Base-by-base conservation (phyloP, 2,113 vertebrate genomes). In the Phalacrocorax carbo region DNA sequence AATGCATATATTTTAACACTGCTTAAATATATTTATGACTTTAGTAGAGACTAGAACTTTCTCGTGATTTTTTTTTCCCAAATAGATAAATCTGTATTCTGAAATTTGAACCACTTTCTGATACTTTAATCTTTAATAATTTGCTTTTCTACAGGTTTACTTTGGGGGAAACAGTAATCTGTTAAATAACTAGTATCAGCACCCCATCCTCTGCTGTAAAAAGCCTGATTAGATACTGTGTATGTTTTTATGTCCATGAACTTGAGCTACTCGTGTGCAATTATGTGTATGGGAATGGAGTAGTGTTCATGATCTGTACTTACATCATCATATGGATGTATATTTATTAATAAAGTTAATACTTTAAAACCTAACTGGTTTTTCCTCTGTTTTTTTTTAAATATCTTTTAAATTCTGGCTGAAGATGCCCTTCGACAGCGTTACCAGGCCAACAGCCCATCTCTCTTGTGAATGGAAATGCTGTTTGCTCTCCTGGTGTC, bases 291-390 rank as follows among this genome's bases (percentile, higher is more conserved):
- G 98, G 97, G 98, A 98, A 98, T 98, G 98, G 98, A 98, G 98
- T 98, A 98, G 98, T 98, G 98, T 98, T 98, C 98, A 98, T 98
- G 98, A 98, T 98, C 97, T 98, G 98, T 98, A 98, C 97, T 97
- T 98, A 98, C 97, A 98, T 98, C 97, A 98, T 98, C 98, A 98
- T 98, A 98, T 98, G 98, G 98, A 98, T 98, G 98, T 98, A 98
- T 98, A 98, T 98, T 98, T 98, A 98, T 98, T 98, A 98, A 98
- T 98, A 98, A 98, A 98, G 98, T 98, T 96, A 98, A 97, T 98
- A 97, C 98, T 98, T 98, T 97, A 97, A 98, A 97, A 94, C 72
- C 68, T 73, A 95, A 34, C 29, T 2, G 1, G 36, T 70, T 93
- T 75, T 76, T 76, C 48, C 40, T 72, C 62, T 83, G 55, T 10